Percentiles rank a stretch among this genome's conserved stretches.
Conservation (phyloP, 30 jellyfish, hydroid and myxozoan genomes). For the Hydractinia echinata region DNA sequence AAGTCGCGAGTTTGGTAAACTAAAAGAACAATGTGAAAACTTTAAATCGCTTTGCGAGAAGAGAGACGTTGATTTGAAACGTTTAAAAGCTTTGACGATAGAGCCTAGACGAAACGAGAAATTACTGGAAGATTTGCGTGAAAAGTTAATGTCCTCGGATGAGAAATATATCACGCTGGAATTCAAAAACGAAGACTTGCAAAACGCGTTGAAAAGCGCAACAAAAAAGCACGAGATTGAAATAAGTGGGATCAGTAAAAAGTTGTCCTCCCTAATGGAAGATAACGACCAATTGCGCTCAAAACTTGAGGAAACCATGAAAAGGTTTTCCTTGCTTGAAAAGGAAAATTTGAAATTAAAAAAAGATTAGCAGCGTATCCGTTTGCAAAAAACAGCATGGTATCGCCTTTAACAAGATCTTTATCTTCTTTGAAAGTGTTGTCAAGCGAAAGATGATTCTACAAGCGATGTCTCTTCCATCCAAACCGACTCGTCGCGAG, state of each 20-base stretch:
- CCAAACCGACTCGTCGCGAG: neutral
- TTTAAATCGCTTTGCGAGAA: slow-evolving; percentile 15
- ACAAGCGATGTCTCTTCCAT: neutral
- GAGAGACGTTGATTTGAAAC: slow-evolving; percentile 28
- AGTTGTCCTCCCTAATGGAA: slow-evolving; percentile 4
- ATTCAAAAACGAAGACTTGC: slow-evolving; percentile 19
- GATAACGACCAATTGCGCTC: slow-evolving; percentile 24
- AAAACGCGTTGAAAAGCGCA: neutral
- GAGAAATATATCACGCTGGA: slow-evolving; percentile 14
- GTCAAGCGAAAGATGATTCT: slow-evolving; percentile 37
- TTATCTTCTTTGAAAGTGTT: slow-evolving; percentile 31
- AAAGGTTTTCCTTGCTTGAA: slow-evolving; percentile 20
- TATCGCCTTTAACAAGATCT: slow-evolving; percentile 32
- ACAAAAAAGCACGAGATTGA: slow-evolving; percentile 7
- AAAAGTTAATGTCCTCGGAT: neutral
- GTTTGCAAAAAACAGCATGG: slow-evolving; percentile 8
- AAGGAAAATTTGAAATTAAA: slow-evolving; percentile 8
- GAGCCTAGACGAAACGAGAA: slow-evolving; percentile 16
- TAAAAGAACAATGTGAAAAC: slow-evolving; percentile 26
- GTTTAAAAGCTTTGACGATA: neutral
- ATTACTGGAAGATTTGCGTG: slow-evolving; percentile 31
- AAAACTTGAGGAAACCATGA: slow-evolving; percentile 33
- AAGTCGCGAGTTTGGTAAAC: slow-evolving; percentile 23
- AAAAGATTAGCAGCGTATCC: slow-evolving; percentile 9
- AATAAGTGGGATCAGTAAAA: neutral